A percentile compares a stretch with the other conserved stretches of the same genome.
Evolutionary conservation across 92 coral and sea anemone genomes (phyloP).

Genomic region (Zoanthus sociatus): DNA sequence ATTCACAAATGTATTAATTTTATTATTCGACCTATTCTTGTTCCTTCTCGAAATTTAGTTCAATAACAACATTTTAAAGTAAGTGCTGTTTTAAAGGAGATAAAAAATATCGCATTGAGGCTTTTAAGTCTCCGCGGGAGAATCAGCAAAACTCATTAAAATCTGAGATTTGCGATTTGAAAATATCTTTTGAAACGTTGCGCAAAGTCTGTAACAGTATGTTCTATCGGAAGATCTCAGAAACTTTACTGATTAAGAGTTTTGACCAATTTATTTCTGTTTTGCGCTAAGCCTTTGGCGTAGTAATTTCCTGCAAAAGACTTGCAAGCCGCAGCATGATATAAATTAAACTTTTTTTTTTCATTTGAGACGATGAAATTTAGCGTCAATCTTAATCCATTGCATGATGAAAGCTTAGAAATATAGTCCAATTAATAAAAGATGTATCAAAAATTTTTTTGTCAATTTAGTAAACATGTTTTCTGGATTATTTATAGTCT

Average conservation of each 20-base stretch:
- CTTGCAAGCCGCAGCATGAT: neutral
- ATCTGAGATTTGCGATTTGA: neutral
- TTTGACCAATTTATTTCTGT: neutral
- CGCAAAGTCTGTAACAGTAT: neutral
- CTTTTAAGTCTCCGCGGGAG: neutral
- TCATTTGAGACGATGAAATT: neutral
- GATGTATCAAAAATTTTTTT: neutral
- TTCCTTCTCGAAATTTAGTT: neutral
- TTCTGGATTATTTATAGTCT: neutral
- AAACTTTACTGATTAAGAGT: neutral
- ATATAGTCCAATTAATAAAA: neutral
- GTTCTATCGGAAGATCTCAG: neutral
- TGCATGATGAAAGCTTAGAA: neutral
- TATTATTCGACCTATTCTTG: neutral
- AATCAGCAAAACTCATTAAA: neutral
- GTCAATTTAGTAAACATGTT: neutral
- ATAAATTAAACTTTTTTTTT: neutral
- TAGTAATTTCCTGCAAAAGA: neutral
- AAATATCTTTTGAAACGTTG: neutral
- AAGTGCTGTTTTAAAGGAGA: neutral
- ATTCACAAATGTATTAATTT: neutral
- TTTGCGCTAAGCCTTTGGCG: neutral
- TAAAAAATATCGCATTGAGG: neutral
- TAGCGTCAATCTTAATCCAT: neutral
- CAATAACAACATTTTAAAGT: neutral